Evolutionary conservation across 2,113 vertebrate species (phyloP).

Genomic region (Erinaceus europaeus): DNA sequence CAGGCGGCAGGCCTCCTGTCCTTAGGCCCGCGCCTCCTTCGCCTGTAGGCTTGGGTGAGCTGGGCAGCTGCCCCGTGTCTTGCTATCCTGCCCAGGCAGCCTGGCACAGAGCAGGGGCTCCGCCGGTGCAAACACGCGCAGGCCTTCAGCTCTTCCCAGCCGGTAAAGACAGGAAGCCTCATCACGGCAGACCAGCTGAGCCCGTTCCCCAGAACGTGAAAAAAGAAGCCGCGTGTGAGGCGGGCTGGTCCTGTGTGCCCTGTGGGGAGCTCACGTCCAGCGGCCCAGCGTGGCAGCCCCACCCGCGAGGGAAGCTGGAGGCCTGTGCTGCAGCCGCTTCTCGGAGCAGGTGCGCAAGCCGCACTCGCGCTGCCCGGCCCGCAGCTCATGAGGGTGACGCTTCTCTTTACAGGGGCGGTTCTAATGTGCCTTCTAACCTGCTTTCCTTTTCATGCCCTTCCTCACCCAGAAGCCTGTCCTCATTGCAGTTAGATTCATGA

Average conservation of each 20-base stretch:
- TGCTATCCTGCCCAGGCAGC: too few relatives aligned
- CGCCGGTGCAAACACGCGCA: too few relatives aligned
- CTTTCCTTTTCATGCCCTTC: constrained; percentile 91
- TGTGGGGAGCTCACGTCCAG: constrained; percentile 33
- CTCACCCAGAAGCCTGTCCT: constrained; percentile 95
- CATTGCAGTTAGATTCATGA: constrained; percentile 98
- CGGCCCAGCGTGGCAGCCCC: background rate
- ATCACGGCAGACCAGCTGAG: background rate
- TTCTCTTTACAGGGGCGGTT: constrained; percentile 69
- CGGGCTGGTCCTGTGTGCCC: background rate
- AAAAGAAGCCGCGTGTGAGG: background rate
- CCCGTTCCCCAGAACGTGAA: constrained; percentile 15
- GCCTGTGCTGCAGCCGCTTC: constrained; percentile 17
- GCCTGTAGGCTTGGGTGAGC: too few relatives aligned
- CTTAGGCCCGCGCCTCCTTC: too few relatives aligned
- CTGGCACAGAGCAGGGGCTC: too few relatives aligned
- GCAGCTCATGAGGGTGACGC: constrained; percentile 29
- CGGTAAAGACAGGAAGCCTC: constrained; percentile 22
- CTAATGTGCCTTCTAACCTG: constrained; percentile 85
- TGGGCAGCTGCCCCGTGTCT: too few relatives aligned
- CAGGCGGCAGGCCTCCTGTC: too few relatives aligned
- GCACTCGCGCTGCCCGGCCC: background rate
- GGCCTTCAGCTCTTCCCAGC: background rate
- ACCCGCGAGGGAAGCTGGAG: background rate
- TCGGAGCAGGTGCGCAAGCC: constrained; percentile 35